These are phyloP conservation scores for Lagorchestes hirsutus DNA, from an alignment of 2,797 vertebrate genomes.

Conservation along the genomic window DNA sequence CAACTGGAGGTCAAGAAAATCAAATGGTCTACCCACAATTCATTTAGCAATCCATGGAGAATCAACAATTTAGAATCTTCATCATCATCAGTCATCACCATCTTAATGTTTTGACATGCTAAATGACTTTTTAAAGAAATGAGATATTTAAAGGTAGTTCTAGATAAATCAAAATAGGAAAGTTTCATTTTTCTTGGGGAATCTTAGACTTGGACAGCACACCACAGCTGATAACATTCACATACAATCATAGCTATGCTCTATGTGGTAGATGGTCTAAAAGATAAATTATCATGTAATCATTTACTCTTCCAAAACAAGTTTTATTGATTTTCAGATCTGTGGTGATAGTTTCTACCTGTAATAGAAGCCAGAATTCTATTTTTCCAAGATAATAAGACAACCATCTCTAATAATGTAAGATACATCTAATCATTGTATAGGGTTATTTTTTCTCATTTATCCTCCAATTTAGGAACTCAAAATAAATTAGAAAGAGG, in stretches of 20 bases:
- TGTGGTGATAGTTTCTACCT: constrained; percentile 62
- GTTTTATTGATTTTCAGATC: constrained; percentile 74
- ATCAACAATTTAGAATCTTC: neutral
- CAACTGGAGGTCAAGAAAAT: neutral
- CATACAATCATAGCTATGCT: constrained; percentile 27
- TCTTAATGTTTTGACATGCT: neutral
- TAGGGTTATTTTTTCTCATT: constrained; percentile 14
- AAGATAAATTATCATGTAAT: constrained; percentile 67
- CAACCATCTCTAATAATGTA: constrained; percentile 53
- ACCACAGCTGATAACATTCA: constrained; percentile 37
- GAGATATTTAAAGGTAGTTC: neutral
- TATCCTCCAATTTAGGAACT: constrained; percentile 35
- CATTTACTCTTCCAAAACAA: constrained; percentile 66
- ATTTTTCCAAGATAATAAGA: constrained; percentile 63
- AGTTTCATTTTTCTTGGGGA: neutral
- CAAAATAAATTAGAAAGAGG: constrained; percentile 35
- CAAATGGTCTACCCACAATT: neutral
- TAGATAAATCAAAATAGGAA: constrained; percentile 25
- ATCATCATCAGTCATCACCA: neutral
- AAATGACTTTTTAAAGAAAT: constrained; percentile 1
- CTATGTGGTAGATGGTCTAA: constrained; percentile 35
- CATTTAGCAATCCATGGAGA: neutral
- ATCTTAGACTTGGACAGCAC: constrained; percentile 31
- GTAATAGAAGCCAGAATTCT: constrained; percentile 56
- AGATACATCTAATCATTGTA: neutral